Evolutionary conservation across 2,113 vertebrate genomes (phyloP), one percentile per base, ranked within the genome.

Genomic region (Sus scrofa): DNA sequence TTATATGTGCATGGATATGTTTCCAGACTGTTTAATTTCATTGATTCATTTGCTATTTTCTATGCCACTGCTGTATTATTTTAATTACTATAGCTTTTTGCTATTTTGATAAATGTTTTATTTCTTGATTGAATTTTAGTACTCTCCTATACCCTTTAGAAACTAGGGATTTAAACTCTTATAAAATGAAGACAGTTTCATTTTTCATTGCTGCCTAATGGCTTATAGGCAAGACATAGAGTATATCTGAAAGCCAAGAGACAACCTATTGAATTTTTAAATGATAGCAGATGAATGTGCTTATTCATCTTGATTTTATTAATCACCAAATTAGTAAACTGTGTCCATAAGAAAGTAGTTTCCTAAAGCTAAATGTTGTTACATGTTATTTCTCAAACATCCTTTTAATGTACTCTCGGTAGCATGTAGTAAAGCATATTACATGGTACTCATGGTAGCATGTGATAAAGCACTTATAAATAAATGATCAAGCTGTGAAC

Each of bases 111-210:
- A 56, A 70, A 50, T 15, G n/a, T 91, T 91, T 91, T 52, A 77
- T 89, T 89, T 95, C 16, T 87, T 93, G 52, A 32, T 77, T 95
- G 50, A 65, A 18, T 93, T 79, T 96, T 89, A 77, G 20, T 67
- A 74, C 16, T 74, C 18, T 70, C 14, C 34, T 34, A 58, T 86
- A 39, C 82, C 86, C 95, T 75, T 93, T 96, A 82, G 81, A 96
- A 93, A 78, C 71, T 89, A 27, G 32, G 34, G 60, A 58, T 37
- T 71, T 74, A 58, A 52, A 37, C 15, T 44, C 12, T 83, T 91
- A 65, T 91, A 83, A 87, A 90, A 81, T 89, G 39, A 87, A 87
- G 60, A 74, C 10, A 88, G 4, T 89, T 85, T 94, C 8, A 44
- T 81, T 89, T 89, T 15, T 88, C 24, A 26, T 89, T 96, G 32